Evolutionary conservation across 2,888 invertebrate species (phyloP).

Genomic region (Phortica magna): DNA sequence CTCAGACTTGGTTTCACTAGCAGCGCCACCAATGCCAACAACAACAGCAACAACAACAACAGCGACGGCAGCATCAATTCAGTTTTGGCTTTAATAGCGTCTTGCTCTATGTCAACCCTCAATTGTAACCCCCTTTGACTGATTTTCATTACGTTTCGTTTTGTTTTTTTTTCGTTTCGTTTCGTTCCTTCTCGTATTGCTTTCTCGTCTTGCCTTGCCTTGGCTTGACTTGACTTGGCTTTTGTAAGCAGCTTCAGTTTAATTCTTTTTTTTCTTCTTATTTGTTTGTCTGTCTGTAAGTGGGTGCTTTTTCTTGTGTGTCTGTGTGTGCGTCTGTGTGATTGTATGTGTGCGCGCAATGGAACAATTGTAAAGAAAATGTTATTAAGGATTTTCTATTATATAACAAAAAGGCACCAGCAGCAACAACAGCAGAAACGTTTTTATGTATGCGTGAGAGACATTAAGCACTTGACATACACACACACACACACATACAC

Average conservation of each 20-base stretch:
- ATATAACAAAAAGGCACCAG: slow-evolving; percentile 69
- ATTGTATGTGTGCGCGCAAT: slow-evolving; percentile 24
- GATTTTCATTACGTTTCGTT: slow-evolving; percentile 40
- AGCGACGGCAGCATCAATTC: slow-evolving; percentile 9
- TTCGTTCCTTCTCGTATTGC: slow-evolving; percentile 7
- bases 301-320: too few species aligned
- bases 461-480: slow-evolving; percentile 67
- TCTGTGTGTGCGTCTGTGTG: slow-evolving; percentile 25
- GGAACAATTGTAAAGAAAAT: slow-evolving; percentile 69
- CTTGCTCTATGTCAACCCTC: not conserved
- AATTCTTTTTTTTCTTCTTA: not conserved
- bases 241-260: not conserved
- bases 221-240: slow-evolving; percentile 13
- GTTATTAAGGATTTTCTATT: slow-evolving; percentile 75
- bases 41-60: not conserved
- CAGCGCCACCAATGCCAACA: too few species aligned
- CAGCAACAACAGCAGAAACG: slow-evolving; percentile 2
- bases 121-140: not conserved
- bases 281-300: not conserved
- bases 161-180: slow-evolving; percentile 38
- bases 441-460: slow-evolving; percentile 23
- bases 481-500: slow-evolving; percentile 24
- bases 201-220: slow-evolving; percentile 37
- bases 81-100: too few species aligned
- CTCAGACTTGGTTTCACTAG: too few species aligned